Conservation (phyloP, 2,888 invertebrate species). For the Lucinisca nassula region DNA sequence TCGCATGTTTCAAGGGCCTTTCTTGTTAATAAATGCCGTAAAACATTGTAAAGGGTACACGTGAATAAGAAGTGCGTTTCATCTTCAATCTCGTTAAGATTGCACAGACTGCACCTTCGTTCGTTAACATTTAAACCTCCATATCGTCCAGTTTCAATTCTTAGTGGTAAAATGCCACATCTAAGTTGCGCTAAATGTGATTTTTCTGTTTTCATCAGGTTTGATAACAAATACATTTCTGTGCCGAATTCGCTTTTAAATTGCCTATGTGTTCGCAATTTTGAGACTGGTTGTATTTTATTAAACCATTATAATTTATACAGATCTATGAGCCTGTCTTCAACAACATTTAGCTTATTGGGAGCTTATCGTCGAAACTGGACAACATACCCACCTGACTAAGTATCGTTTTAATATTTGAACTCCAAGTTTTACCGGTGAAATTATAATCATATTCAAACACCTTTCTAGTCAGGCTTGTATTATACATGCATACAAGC, state of each 20-base stretch:
- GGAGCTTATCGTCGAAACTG: not conserved
- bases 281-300: not conserved
- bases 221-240: not conserved
- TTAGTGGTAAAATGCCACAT: not conserved
- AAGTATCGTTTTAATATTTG: not conserved
- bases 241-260: not conserved
- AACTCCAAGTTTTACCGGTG: constrained; percentile 12
- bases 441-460: constrained; percentile 3
- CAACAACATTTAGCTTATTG: not conserved
- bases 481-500: not conserved
- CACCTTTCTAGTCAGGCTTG: not conserved
- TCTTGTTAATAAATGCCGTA: not conserved
- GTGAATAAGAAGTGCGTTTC: not conserved
- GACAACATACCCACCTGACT: not conserved
- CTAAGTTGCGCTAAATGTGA: not conserved
- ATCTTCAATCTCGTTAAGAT: not conserved
- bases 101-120: not conserved
- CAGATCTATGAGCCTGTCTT: not conserved
- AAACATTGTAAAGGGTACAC: not conserved
- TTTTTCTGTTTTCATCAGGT: not conserved
- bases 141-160: not conserved
- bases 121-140: not conserved
- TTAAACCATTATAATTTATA: not conserved
- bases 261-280: not conserved
- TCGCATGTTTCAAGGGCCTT: no score